Evolutionary conservation across 2,113 vertebrate genomes (phyloP), one percentile per base, ranked within the genome.

Genomic region (Chamaetylas fuelleborni): DNA sequence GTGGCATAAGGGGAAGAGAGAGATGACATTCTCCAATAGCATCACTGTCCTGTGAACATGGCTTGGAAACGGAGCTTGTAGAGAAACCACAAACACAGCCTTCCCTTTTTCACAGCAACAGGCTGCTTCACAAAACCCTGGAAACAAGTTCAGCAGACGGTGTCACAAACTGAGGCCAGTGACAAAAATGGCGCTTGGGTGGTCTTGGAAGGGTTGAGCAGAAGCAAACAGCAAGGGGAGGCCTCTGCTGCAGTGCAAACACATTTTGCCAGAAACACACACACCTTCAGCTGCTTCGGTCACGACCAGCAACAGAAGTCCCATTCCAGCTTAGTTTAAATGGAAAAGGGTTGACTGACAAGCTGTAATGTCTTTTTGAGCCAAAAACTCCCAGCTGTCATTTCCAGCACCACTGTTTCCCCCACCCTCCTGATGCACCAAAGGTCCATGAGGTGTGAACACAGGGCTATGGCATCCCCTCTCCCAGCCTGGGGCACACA

Each of bases 161-260:
- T 17, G 19, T 12, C 51, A 76, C 2, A 1, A 34, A 36, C 33
- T 11, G 28, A 51, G 43, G 61, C 5, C 43, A 61, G 38, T 5
- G 19, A 36, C 48, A 56, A 38, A 31, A 62, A 33, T 0, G 0
- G 56, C 0, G 0, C 65, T 24, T 2, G 5, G 74, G 36, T 40
- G 38, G 38, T 38, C 38, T 38, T 38, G 38, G 38, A 38, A 38
- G 38, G 38, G 38, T 38, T 38, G 38, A 38, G 38, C 31, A 42
- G 42, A 18, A 36, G 15, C 5, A 4, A 42, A 38, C 3, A 50
- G 56, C 48, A 43, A 12, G 9, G 43, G 28, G 2, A 19, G 8
- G 33, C 51, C 56, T 14, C 5, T 4, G 14, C 13, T n/a, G 10
- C 45, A 65, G 77, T 56, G 79, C 2, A 1, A 69, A 29, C 1